Conservation (phyloP, 2,888 invertebrate species). For the Orthosia gothica region DNA sequence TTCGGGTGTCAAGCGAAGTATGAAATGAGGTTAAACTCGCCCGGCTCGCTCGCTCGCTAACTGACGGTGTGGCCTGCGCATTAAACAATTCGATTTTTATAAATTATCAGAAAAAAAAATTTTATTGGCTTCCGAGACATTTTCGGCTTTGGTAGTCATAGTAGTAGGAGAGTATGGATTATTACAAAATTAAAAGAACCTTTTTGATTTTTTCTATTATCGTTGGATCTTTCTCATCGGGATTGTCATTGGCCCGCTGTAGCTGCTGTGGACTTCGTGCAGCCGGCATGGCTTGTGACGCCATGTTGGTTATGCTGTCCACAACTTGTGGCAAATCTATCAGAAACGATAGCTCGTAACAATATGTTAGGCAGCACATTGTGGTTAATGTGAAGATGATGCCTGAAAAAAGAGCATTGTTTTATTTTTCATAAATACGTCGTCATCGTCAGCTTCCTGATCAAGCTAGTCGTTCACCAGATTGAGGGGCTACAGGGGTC, state of each 20-base stretch:
- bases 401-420: conserved; percentile 27
- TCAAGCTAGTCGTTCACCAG: background rate
- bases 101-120: too few relatives aligned
- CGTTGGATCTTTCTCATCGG: background rate
- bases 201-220: background rate
- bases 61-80: too few relatives aligned
- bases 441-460: background rate
- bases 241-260: background rate
- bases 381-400: conserved; percentile 9
- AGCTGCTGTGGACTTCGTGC: too few relatives aligned
- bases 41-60: too few relatives aligned
- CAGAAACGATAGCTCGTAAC: background rate
- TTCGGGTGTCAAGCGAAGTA: too few relatives aligned
- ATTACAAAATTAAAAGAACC: conserved; percentile 6
- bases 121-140: too few relatives aligned
- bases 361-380: conserved; percentile 5
- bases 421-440: too few relatives aligned
- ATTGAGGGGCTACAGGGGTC: too few relatives aligned
- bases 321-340: conserved; percentile 19
- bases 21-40: too few relatives aligned
- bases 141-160: too few relatives aligned
- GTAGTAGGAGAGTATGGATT: too few relatives aligned
- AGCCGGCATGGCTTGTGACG: background rate
- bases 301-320: background rate
- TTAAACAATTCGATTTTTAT: too few relatives aligned